Evolutionary conservation across 2,888 invertebrate genomes (phyloP).

Genomic region (Serrognathus titanus): DNA sequence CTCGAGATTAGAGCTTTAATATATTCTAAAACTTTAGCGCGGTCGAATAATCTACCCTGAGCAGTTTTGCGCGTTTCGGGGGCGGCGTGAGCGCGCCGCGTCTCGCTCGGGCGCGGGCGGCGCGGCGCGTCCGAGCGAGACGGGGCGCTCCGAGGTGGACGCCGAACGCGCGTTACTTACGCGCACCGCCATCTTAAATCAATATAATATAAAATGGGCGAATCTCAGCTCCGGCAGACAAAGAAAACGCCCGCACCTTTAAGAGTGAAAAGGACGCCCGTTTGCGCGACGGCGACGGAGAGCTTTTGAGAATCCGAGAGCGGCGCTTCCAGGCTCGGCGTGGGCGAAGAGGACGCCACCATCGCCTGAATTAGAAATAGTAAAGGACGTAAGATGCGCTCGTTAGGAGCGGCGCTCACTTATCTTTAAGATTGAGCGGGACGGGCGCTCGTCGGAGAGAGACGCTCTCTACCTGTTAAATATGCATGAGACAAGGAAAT

Average conservation of each 20-base stretch:
- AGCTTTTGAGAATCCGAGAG: slow-evolving; percentile 23
- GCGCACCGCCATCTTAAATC: slow-evolving; percentile 48
- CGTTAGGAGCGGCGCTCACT: slow-evolving; percentile 15
- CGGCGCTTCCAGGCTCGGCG: slow-evolving; percentile 6
- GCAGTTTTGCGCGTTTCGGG: slow-evolving; percentile 14
- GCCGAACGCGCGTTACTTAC: slow-evolving; percentile 24
- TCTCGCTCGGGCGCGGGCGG: slow-evolving; percentile 17
- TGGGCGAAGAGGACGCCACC: slow-evolving; percentile 17
- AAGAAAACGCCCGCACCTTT: slow-evolving; percentile 44
- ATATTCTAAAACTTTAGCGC: slow-evolving; percentile 50
- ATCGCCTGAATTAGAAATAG: slow-evolving; percentile 21
- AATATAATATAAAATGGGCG: slow-evolving; percentile 51
- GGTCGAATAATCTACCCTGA: slow-evolving; percentile 42
- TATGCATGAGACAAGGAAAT: slow-evolving; percentile 48
- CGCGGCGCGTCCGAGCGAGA: slow-evolving; percentile 9
- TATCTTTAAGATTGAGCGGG: slow-evolving; percentile 23
- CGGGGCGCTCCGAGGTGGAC: not conserved
- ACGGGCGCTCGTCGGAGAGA: slow-evolving; percentile 13
- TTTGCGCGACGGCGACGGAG: slow-evolving; percentile 16
- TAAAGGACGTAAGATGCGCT: slow-evolving; percentile 22
- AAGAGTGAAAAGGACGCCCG: slow-evolving; percentile 37
- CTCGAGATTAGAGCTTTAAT: slow-evolving; percentile 51
- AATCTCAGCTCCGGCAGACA: slow-evolving; percentile 46
- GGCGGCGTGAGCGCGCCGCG: slow-evolving; percentile 3
- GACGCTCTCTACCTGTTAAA: slow-evolving; percentile 40